These are phyloP conservation scores for Lanistes nyassanus DNA, from an alignment of 1,140 invertebrate genomes.

Conservation along the genomic window DNA sequence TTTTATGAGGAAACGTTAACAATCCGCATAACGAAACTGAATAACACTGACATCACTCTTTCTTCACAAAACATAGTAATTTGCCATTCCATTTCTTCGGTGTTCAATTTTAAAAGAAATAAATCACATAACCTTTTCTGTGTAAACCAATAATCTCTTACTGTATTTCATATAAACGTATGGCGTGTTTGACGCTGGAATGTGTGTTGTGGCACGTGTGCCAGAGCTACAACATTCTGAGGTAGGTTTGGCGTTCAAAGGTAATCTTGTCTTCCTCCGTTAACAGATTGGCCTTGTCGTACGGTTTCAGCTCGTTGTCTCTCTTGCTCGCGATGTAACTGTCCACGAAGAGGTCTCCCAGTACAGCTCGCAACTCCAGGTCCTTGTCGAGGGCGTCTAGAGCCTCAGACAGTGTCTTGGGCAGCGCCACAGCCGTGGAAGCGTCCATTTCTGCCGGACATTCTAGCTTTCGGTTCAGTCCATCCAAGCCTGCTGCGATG, in stretches of 20 bases:
- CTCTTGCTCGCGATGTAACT: background rate
- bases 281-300: background rate
- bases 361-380: slow-evolving; percentile 2
- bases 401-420: slow-evolving; percentile 17
- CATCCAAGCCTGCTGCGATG: slow-evolving; percentile 45
- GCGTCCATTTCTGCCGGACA: slow-evolving; percentile 17
- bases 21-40: no score
- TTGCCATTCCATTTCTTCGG: no score
- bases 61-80: no score
- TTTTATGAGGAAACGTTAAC: no score
- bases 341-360: slow-evolving; percentile 19
- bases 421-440: background rate
- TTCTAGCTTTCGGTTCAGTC: slow-evolving; percentile 33
- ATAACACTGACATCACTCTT: no score
- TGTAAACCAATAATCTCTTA: no score
- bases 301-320: slow-evolving; percentile 5
- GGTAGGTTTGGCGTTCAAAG: slow-evolving; percentile 10
- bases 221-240: slow-evolving; percentile 10
- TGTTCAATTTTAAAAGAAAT: no score
- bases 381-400: slow-evolving; percentile 22
- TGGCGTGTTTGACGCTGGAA: no score
- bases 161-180: no score
- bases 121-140: no score
- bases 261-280: slow-evolving; percentile 9
- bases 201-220: no score